phyloP scores from a whole-genome alignment of 2,888 invertebrate genomes.

The Drosophila monieri region DNA sequence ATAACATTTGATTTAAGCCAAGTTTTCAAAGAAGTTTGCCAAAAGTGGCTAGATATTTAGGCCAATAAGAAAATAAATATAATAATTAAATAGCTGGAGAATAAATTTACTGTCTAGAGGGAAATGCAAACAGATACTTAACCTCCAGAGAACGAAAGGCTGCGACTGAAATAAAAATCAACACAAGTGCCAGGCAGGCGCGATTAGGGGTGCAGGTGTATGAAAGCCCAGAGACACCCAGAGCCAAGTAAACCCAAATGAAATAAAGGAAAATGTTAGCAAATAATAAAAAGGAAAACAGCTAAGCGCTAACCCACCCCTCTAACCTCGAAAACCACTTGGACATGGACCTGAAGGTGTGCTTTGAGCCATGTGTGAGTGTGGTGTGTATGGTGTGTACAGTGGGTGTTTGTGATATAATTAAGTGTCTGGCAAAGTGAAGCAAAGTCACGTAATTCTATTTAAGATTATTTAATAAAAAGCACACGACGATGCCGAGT shows the following conservation, averaged over 20 bases:
- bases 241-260: constrained; percentile 54
- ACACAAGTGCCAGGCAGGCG: constrained; percentile 48
- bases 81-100: constrained; percentile 10
- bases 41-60: background rate
- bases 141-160: constrained; percentile 64
- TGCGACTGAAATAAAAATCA: constrained; percentile 66
- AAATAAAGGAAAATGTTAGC: constrained; percentile 63
- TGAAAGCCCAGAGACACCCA: constrained; percentile 21
- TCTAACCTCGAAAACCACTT: constrained; percentile 32
- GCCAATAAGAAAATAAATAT: constrained; percentile 35
- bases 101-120: constrained; percentile 33
- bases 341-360: constrained; percentile 42
- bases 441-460: constrained; percentile 73
- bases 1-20: background rate
- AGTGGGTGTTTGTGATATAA: constrained; percentile 40
- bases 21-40: constrained; percentile 6
- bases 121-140: constrained; percentile 71
- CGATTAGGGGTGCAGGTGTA: constrained; percentile 36
- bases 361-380: constrained; percentile 26
- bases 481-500: constrained; percentile 40
- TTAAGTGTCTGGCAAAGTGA: constrained; percentile 62
- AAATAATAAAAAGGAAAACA: constrained; percentile 65
- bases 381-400: no score
- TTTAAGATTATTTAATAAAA: constrained; percentile 72
- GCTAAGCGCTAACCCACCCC: constrained; percentile 60